Evolutionary conservation across 2,113 vertebrate species (phyloP).

Genomic region (Dicentrarchus labrax): DNA sequence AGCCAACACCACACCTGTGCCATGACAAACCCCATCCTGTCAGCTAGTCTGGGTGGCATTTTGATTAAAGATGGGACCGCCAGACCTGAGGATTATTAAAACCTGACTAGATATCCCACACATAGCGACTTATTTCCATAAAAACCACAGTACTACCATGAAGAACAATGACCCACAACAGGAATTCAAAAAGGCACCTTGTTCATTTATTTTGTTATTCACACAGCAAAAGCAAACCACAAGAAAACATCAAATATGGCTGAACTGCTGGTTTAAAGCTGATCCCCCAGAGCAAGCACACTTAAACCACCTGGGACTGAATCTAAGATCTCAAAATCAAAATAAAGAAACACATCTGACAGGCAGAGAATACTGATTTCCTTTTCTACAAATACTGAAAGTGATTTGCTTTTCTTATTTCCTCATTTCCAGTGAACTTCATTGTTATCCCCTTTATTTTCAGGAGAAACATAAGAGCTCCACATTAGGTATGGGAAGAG

Average conservation of each 20-base stretch:
- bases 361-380: background rate
- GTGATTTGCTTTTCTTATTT: background rate
- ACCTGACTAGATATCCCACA: background rate
- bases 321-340: background rate
- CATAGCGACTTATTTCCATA: background rate
- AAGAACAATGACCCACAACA: background rate
- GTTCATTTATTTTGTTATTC: background rate
- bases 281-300: background rate
- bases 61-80: conserved; percentile 20
- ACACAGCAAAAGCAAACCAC: background rate
- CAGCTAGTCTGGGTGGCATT: conserved; percentile 11
- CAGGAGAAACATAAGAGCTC: background rate
- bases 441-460: no score
- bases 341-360: background rate
- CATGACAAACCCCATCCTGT: conserved; percentile 42
- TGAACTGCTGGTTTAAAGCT: background rate
- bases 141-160: background rate
- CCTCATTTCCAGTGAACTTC: background rate
- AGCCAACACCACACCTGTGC: conserved; percentile 66
- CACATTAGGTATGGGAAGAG: background rate
- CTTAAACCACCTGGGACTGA: background rate
- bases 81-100: conserved; percentile 6
- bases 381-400: background rate
- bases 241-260: background rate
- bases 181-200: background rate